Percentiles rank a stretch among this genome's conserved stretches.
Conservation (phyloP, 2,797 vertebrate species). For the Sorex maritimensis region DNA sequence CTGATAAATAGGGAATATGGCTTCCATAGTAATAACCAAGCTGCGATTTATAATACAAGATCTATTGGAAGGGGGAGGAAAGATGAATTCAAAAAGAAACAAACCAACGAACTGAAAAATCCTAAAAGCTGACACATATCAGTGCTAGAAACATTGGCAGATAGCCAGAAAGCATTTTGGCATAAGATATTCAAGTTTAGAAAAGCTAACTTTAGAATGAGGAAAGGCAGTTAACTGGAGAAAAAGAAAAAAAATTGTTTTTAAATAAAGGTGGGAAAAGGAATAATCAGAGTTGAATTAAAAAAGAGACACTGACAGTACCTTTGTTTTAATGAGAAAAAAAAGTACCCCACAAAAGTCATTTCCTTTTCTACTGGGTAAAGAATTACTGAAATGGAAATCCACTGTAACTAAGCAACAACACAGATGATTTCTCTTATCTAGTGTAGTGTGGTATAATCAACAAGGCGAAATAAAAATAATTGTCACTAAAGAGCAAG, state of each 20-base stretch:
- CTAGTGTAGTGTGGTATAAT: slow-evolving; percentile 43
- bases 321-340: slow-evolving; percentile 86
- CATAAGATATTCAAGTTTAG: slow-evolving; percentile 88
- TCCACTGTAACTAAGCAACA: slow-evolving; percentile 64
- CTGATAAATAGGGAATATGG: slow-evolving; percentile 47
- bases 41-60: slow-evolving; percentile 58
- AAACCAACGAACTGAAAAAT: slow-evolving; percentile 83
- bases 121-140: slow-evolving; percentile 87
- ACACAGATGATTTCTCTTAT: not conserved
- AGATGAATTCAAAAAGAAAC: slow-evolving; percentile 79
- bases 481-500: slow-evolving; percentile 42
- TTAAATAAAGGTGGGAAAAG: not conserved
- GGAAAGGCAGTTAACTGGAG: slow-evolving; percentile 86
- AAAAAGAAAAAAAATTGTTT: slow-evolving; percentile 85
- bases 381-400: slow-evolving; percentile 74
- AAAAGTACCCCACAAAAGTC: slow-evolving; percentile 21
- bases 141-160: slow-evolving; percentile 83
- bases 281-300: slow-evolving; percentile 85
- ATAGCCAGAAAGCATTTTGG: slow-evolving; percentile 87
- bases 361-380: slow-evolving; percentile 75
- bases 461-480: slow-evolving; percentile 70
- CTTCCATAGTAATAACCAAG: slow-evolving; percentile 62
- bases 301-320: slow-evolving; percentile 81
- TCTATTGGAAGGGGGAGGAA: not conserved
- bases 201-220: slow-evolving; percentile 89